These are phyloP conservation scores for Nematostella vectensis DNA, from an alignment of 92 coral and sea anemone genomes.

Conservation along the genomic window DNA sequence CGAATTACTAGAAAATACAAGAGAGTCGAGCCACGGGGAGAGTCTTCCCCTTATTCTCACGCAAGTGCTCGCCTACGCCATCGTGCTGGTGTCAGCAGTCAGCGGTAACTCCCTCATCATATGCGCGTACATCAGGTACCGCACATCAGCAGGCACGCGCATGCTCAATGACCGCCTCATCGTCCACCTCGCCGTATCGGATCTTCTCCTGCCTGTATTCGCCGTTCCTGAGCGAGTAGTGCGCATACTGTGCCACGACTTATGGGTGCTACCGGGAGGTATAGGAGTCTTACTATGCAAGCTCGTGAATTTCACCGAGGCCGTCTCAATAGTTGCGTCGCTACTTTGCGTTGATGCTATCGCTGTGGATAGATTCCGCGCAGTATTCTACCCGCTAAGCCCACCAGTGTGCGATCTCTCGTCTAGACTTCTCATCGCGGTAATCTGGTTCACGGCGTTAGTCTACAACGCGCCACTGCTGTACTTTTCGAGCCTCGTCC, in stretches of 20 bases:
- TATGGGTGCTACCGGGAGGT: conserved; percentile 20
- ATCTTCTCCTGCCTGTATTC: conserved; percentile 18
- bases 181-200: conserved; percentile 13
- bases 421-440: conserved; percentile 1
- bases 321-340: conserved; percentile 24
- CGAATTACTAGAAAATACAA: no score
- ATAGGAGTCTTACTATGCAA: conserved; percentile 19
- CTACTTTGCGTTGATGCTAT: conserved; percentile 13
- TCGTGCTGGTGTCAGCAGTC: conserved; percentile 3
- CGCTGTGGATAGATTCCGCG: conserved; percentile 19
- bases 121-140: conserved; percentile 3
- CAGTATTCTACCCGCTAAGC: conserved; percentile 13
- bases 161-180: conserved; percentile 15
- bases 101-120: conserved; percentile 19
- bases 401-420: background rate
- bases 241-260: conserved; percentile 11
- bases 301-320: conserved; percentile 28
- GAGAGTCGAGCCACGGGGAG: no score
- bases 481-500: conserved; percentile 9
- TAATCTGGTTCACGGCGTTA: conserved; percentile 15
- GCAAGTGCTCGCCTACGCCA: conserved; percentile 9
- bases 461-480: conserved; percentile 20
- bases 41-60: background rate
- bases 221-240: conserved; percentile 25
- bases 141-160: background rate